phyloP scores from a whole-genome alignment of 1,140 invertebrate genomes.

The Leguminivora glycinivorella region DNA sequence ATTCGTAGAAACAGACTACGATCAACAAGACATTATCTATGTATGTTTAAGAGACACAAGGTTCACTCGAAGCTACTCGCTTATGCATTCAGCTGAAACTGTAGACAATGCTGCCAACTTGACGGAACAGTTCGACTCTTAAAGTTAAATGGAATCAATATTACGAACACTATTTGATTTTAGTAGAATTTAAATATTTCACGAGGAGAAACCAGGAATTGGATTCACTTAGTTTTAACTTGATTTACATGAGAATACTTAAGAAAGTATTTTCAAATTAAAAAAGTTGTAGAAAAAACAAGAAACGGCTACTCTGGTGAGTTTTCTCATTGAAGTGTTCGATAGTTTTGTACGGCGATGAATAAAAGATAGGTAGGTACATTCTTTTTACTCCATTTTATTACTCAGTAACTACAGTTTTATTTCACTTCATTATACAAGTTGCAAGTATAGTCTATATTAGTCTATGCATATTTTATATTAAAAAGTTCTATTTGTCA shows the following conservation, averaged over 20 bases:
- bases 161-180: constrained; percentile 26
- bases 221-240: not conserved
- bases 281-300: not conserved
- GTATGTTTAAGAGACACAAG: constrained; percentile 12
- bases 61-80: constrained; percentile 12
- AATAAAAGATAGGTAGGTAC: not conserved
- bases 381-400: not conserved
- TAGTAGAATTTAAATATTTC: constrained; percentile 18
- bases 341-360: not conserved
- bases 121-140: constrained; percentile 14
- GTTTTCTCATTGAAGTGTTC: not conserved
- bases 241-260: constrained; percentile 9
- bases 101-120: constrained; percentile 21
- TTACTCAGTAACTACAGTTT: not conserved
- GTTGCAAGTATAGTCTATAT: not conserved
- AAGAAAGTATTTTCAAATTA: constrained; percentile 1
- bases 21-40: not conserved
- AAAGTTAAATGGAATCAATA: constrained; percentile 28
- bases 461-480: too few species aligned
- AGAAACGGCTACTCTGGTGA: not conserved
- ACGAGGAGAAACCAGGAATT: not conserved
- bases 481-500: not conserved
- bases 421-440: not conserved
- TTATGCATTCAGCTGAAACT: constrained; percentile 23
- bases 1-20: not conserved